Base-by-base conservation (phyloP, 2,797 vertebrate genomes). In the Hydrolagus colliei region DNA sequence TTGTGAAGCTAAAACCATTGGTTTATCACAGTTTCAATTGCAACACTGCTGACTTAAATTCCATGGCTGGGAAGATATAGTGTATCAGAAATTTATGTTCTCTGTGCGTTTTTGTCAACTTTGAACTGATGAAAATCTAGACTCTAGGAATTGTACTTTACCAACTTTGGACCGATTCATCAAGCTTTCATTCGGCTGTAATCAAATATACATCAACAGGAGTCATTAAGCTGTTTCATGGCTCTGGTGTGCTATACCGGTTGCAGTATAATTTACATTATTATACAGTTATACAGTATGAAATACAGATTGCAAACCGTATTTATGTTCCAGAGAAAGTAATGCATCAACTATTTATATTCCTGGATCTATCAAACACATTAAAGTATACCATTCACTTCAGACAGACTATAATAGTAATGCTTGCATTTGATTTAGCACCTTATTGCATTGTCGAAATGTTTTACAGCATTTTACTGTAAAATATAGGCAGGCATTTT, bases 361-460 rank as follows among this genome's bases (percentile, higher is more conserved):
- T 18, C 35, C 41, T n/a, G 10, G 18, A 84, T 32, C 22, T 10
- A 68, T 68, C 65, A 84, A 63, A 84, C 68, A 18, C 67, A 84
- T 84, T 71, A 84, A 84, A 68, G 63, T 20, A 18, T 63, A n/a
- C 65, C 65, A 84, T 84, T 84, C 79, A 67, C 71, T 41, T 71
- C 14, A 14, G 9, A 52, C 32, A 68, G 79, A 84, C 65, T 68
- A 35, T 84, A 18, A 52, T 52, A 52, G 41, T 52, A 52, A 52
- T 52, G 41, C 41, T 52, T 52, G 41, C 6, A 52, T 52, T 52
- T 52, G 41, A 52, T 52, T 52, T 52, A 52, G 41, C 41, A 52
- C 41, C 41, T 52, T 52, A 52, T 52, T 52, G 41, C 41, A 52
- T 52, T 6, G 41, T 52, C 6, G 41, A 52, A 52, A 52, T 52